A percentile compares a stretch with the other conserved stretches of the same genome.
phyloP scores from a whole-genome alignment of 2,113 vertebrate species.

The Neotoma lepida region DNA sequence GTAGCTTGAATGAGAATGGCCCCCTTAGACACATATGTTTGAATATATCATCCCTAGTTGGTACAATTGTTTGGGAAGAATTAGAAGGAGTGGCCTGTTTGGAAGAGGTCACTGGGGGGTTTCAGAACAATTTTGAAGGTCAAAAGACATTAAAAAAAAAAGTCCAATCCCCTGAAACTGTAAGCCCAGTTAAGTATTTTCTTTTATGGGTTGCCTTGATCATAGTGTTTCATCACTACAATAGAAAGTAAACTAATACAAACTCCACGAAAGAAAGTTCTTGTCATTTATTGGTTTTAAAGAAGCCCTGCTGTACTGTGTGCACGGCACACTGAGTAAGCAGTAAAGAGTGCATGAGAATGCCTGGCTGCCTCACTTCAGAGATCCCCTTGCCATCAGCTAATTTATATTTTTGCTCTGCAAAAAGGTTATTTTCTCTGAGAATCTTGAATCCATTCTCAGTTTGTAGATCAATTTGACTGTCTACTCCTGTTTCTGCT shows the following conservation, averaged over 20 bases:
- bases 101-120: not conserved
- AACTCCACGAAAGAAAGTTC: not conserved
- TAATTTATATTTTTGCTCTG: not conserved
- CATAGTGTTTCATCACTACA: not conserved
- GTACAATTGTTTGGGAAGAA: not conserved
- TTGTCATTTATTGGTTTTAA: slow-evolving; percentile 30
- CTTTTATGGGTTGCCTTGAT: not conserved
- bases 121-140: not conserved
- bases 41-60: not conserved
- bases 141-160: not conserved
- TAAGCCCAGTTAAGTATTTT: not conserved
- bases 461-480: not conserved
- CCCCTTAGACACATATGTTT: not conserved
- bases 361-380: not conserved
- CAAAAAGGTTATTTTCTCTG: not conserved
- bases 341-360: not conserved
- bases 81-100: not conserved
- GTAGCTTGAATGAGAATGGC: not conserved
- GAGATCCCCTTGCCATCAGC: not conserved
- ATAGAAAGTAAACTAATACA: not conserved
- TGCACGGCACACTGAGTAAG: not conserved
- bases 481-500: not conserved
- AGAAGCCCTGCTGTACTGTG: not conserved
- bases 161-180: not conserved
- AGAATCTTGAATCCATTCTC: not conserved